These are phyloP conservation scores for Pteromalus puparum DNA, from an alignment of 1,140 invertebrate species.

Conservation along the genomic window DNA sequence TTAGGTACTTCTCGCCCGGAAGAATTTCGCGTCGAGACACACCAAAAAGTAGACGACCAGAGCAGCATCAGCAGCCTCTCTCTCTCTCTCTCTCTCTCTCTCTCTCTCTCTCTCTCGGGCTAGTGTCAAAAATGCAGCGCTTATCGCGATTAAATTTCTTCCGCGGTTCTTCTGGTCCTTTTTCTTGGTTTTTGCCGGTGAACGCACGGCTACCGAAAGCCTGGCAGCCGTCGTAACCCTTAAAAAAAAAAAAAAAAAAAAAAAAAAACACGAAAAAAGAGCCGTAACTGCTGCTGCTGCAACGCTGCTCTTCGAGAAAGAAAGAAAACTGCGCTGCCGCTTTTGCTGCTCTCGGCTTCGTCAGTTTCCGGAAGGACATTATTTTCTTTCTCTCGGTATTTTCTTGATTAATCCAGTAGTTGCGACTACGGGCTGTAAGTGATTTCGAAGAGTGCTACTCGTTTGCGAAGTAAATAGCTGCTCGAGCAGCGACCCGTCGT, in stretches of 20 bases:
- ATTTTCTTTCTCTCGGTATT: conserved; percentile 36
- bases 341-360: background rate
- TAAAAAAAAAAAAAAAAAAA: background rate
- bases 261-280: background rate
- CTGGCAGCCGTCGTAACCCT: background rate
- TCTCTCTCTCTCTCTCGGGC: background rate
- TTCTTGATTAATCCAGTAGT: conserved; percentile 44
- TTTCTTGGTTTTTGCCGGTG: background rate
- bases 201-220: background rate
- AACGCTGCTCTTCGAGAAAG: background rate
- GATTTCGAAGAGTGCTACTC: conserved; percentile 47
- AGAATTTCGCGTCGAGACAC: conserved; percentile 46
- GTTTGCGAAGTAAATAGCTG: conserved; percentile 38
- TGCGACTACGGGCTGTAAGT: conserved; percentile 29
- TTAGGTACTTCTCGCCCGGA: conserved; percentile 70
- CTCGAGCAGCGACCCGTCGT: background rate
- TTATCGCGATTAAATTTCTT: conserved; percentile 8
- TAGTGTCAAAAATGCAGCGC: background rate
- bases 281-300: background rate
- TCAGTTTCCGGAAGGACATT: conserved; percentile 22
- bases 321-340: conserved; percentile 19
- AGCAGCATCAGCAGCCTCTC: background rate
- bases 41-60: background rate
- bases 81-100: background rate
- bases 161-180: background rate